Conservation (phyloP, 2,888 invertebrate species). For the Melikaiella ostensackeni region DNA sequence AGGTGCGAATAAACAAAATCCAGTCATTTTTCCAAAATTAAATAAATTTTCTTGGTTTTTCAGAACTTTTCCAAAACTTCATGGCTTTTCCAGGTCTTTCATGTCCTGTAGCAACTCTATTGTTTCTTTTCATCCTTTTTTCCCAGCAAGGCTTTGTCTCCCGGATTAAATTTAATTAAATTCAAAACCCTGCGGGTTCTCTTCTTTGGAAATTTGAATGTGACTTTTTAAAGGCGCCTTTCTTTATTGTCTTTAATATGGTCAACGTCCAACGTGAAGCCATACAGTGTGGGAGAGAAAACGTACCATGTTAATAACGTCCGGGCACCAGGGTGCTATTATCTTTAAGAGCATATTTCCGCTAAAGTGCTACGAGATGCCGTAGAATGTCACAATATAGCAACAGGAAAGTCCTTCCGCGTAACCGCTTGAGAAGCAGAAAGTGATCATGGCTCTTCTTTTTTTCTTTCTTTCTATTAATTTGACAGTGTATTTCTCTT, state of each 20-base stretch:
- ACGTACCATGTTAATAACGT: slow-evolving; percentile 11
- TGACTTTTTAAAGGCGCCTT: not conserved
- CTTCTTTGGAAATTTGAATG: not conserved
- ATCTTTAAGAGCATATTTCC: slow-evolving; percentile 13
- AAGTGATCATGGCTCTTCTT: not conserved
- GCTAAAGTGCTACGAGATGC: slow-evolving; percentile 32
- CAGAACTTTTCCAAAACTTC: too few relatives aligned
- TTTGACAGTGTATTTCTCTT: slow-evolving; percentile 7
- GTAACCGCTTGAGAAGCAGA: not conserved
- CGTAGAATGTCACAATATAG: slow-evolving; percentile 11
- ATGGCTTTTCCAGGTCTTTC: too few relatives aligned
- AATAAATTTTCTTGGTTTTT: too few relatives aligned
- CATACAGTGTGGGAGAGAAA: not conserved
- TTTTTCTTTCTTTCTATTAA: not conserved
- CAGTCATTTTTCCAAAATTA: too few relatives aligned
- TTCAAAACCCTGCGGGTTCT: not conserved
- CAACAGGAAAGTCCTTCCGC: not conserved
- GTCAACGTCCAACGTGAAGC: not conserved
- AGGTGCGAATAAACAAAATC: too few relatives aligned
- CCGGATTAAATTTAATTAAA: not conserved
- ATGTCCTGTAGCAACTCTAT: not conserved
- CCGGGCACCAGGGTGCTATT: not conserved
- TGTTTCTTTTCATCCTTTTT: not conserved
- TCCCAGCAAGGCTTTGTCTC: not conserved
- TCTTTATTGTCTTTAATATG: not conserved